Percentiles rank a stretch among this genome's conserved stretches.
phyloP scores from a whole-genome alignment of 2,888 invertebrate species.

The Dynastes tityus region DNA sequence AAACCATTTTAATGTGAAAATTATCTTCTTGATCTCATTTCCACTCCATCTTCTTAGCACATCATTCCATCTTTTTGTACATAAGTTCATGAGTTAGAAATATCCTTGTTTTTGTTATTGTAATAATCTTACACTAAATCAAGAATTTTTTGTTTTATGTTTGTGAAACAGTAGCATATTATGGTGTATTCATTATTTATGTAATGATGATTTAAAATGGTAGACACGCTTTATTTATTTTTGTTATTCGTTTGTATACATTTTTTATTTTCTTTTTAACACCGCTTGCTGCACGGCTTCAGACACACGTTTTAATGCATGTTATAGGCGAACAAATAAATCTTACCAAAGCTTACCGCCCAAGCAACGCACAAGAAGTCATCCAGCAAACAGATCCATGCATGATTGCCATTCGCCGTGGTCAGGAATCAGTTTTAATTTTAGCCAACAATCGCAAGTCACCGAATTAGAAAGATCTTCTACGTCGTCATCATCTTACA shows the following conservation, averaged over 20 bases:
- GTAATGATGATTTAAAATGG: too few relatives aligned
- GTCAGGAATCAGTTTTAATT: conserved; percentile 68
- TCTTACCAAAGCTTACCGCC: conserved; percentile 67
- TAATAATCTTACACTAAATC: too few relatives aligned
- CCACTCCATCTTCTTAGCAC: too few relatives aligned
- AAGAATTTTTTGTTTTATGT: too few relatives aligned
- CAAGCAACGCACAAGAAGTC: conserved; percentile 61
- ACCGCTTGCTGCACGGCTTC: conserved; percentile 58
- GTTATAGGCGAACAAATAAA: conserved; percentile 67
- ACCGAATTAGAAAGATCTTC: conserved; percentile 59
- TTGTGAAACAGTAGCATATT: too few relatives aligned
- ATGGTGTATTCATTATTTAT: too few relatives aligned
- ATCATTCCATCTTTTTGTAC: too few relatives aligned
- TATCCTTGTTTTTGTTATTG: too few relatives aligned
- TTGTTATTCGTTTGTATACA: conserved; percentile 11
- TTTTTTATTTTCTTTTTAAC: conserved; percentile 31
- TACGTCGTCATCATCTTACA: conserved; percentile 62
- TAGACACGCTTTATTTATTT: background rate
- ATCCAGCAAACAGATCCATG: conserved; percentile 63
- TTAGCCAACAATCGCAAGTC: conserved; percentile 64
- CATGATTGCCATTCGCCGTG: conserved; percentile 62
- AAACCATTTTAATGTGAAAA: too few relatives aligned
- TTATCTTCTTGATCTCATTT: too few relatives aligned
- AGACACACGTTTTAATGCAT: conserved; percentile 58
- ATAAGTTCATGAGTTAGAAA: too few relatives aligned